A percentile compares a stretch with the other conserved stretches of the same genome.
Conservation (phyloP, 2,888 invertebrate genomes). For the Hirtodrosophila confusa region DNA sequence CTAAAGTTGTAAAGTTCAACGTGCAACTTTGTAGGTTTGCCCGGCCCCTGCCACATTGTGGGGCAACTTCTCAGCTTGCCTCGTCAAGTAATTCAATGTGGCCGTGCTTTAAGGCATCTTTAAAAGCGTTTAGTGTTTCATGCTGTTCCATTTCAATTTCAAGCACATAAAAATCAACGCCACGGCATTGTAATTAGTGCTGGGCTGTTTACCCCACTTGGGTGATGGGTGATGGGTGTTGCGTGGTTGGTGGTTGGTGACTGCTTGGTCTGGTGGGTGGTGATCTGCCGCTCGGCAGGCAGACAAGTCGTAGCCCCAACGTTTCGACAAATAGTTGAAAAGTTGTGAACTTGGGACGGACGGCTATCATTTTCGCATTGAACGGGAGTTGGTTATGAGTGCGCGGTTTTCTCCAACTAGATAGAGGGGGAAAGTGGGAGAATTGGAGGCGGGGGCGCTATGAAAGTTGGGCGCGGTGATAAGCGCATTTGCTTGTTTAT, state of each 20-base stretch:
- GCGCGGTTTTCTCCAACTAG: slow-evolving; percentile 47
- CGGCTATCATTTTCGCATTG: slow-evolving; percentile 79
- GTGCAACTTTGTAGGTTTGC: slow-evolving; percentile 68
- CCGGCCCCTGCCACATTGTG: too few relatives aligned
- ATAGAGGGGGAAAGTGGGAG: slow-evolving; percentile 15
- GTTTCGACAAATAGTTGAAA: slow-evolving; percentile 65
- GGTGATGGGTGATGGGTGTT: background rate
- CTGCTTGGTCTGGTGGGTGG: slow-evolving; percentile 1
- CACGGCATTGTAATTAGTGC: slow-evolving; percentile 68
- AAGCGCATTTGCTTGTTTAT: slow-evolving; percentile 78
- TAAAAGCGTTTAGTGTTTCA: slow-evolving; percentile 60
- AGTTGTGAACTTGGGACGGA: slow-evolving; percentile 66
- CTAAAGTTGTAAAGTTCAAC: slow-evolving; percentile 75
- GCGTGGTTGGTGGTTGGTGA: slow-evolving; percentile 11
- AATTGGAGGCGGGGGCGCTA: background rate
- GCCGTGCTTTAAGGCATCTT: slow-evolving; percentile 55
- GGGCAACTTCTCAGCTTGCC: slow-evolving; percentile 13
- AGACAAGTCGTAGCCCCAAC: background rate
- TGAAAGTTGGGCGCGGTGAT: slow-evolving; percentile 55
- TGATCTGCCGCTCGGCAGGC: too few relatives aligned
- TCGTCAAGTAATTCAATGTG: slow-evolving; percentile 44
- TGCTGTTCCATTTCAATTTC: slow-evolving; percentile 68
- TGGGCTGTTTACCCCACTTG: slow-evolving; percentile 45
- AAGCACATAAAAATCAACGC: slow-evolving; percentile 73
- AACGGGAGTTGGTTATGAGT: slow-evolving; percentile 58